These are phyloP conservation scores for Pollachius pollachius DNA, from an alignment of 2,113 vertebrate genomes.

Conservation along the genomic window DNA sequence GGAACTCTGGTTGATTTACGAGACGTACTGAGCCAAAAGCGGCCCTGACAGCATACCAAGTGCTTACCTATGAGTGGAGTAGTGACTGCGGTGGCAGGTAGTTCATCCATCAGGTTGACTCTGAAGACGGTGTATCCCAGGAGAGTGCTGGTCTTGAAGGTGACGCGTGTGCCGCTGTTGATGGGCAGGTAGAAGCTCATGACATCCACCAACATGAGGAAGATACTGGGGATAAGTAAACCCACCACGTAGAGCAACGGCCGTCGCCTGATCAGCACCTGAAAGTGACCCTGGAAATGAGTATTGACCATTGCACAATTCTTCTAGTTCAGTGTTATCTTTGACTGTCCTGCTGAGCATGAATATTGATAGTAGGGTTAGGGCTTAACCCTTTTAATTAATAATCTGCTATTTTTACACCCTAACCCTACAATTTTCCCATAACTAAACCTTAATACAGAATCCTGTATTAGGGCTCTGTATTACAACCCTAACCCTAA, in stretches of 20 bases:
- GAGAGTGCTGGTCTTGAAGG: slow-evolving; percentile 82
- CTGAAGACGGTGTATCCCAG: slow-evolving; percentile 86
- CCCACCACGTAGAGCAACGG: slow-evolving; percentile 81
- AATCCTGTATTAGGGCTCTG: too few relatives aligned
- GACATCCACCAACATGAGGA: slow-evolving; percentile 83
- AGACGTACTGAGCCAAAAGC: too few relatives aligned
- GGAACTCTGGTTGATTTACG: too few relatives aligned
- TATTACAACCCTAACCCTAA: too few relatives aligned
- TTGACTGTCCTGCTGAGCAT: too few relatives aligned
- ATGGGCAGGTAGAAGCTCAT: slow-evolving; percentile 83
- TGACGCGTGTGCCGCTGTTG: slow-evolving; percentile 77
- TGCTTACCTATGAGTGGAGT: slow-evolving; percentile 81
- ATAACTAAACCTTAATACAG: too few relatives aligned
- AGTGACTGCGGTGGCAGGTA: slow-evolving; percentile 68
- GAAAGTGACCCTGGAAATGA: neutral
- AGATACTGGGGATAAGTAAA: slow-evolving; percentile 82
- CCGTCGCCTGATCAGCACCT: slow-evolving; percentile 82
- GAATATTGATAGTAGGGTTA: too few relatives aligned
- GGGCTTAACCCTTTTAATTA: too few relatives aligned
- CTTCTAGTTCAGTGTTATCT: too few relatives aligned
- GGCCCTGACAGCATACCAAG: neutral
- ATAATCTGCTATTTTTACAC: too few relatives aligned
- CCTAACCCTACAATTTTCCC: too few relatives aligned
- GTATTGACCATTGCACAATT: too few relatives aligned
- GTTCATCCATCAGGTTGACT: slow-evolving; percentile 79